phyloP scores from a whole-genome alignment of 2,888 invertebrate species.

The Dorcus parallelipipedus region DNA sequence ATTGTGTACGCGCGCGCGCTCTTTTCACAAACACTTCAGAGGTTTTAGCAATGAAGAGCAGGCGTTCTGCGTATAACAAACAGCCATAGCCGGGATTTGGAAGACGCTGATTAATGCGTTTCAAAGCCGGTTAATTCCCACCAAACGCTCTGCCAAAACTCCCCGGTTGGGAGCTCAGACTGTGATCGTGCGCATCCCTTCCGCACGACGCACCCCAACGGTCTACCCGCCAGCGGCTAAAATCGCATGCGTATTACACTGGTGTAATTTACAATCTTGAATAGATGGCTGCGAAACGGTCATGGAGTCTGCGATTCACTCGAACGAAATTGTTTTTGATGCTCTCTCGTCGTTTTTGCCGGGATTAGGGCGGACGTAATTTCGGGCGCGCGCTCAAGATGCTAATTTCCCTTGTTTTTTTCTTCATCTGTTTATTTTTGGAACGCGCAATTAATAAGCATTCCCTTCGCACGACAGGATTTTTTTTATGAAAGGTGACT shows the following conservation, averaged over 20 bases:
- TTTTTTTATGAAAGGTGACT: conserved; percentile 43
- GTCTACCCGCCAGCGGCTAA: conserved; percentile 21
- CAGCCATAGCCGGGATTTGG: conserved; percentile 50
- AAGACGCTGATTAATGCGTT: conserved; percentile 69
- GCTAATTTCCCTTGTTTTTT: too few species aligned
- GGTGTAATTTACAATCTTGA: conserved; percentile 44
- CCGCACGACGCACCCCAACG: conserved; percentile 8
- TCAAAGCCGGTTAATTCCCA: conserved; percentile 65
- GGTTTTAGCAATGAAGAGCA: conserved; percentile 15
- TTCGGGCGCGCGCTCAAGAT: too few species aligned
- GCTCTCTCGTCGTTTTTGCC: conserved; percentile 27
- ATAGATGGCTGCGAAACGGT: conserved; percentile 40
- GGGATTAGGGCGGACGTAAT: not conserved
- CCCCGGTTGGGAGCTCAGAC: conserved; percentile 48
- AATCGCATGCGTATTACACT: conserved; percentile 42
- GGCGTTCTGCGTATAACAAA: conserved; percentile 39
- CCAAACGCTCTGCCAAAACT: conserved; percentile 57
- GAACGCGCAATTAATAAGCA: too few species aligned
- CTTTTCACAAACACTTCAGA: conserved; percentile 7
- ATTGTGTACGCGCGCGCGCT: conserved; percentile 8
- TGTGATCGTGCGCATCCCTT: conserved; percentile 26
- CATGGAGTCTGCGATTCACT: conserved; percentile 39
- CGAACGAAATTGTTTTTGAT: conserved; percentile 44
- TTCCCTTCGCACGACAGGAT: too few species aligned
- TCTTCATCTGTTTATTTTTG: too few species aligned